Evolutionary conservation across 2,113 vertebrate genomes (phyloP).

Genomic region (Poeciliopsis prolifica): DNA sequence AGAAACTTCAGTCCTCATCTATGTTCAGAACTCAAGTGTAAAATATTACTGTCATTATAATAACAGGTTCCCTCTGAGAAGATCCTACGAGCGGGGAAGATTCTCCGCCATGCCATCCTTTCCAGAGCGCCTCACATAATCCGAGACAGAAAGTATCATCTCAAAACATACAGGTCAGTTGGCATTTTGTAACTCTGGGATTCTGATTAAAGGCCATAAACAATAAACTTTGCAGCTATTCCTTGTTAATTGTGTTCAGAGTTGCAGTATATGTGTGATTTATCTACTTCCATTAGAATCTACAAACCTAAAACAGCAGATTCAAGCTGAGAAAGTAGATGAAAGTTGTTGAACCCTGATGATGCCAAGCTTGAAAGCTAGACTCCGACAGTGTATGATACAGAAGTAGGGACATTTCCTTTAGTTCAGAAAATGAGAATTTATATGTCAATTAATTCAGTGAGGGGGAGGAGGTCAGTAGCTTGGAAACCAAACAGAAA

Average conservation of each 20-base stretch:
- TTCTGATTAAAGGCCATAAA: neutral
- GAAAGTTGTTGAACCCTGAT: too few relatives aligned
- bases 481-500: neutral
- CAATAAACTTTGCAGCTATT: neutral
- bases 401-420: too few relatives aligned
- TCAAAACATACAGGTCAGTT: slow-evolving; percentile 93
- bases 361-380: too few relatives aligned
- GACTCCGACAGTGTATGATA: too few relatives aligned
- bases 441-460: too few relatives aligned
- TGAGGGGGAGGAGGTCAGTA: neutral
- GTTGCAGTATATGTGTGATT: too few relatives aligned
- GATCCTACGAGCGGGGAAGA: slow-evolving; percentile 90
- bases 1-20: slow-evolving; percentile 71
- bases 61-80: slow-evolving; percentile 93
- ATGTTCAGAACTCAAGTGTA: slow-evolving; percentile 12
- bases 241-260: too few relatives aligned
- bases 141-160: slow-evolving; percentile 96
- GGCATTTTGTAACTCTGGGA: neutral
- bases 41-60: slow-evolving; percentile 4
- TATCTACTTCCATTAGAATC: too few relatives aligned
- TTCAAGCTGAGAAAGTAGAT: too few relatives aligned
- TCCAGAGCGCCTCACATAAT: slow-evolving; percentile 95
- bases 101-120: slow-evolving; percentile 89
- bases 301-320: too few relatives aligned
- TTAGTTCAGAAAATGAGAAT: too few relatives aligned